Evolutionary conservation across 2,888 invertebrate genomes (phyloP), one percentile per base, ranked within the genome.

Genomic region (Orthonychiurus folsomi): DNA sequence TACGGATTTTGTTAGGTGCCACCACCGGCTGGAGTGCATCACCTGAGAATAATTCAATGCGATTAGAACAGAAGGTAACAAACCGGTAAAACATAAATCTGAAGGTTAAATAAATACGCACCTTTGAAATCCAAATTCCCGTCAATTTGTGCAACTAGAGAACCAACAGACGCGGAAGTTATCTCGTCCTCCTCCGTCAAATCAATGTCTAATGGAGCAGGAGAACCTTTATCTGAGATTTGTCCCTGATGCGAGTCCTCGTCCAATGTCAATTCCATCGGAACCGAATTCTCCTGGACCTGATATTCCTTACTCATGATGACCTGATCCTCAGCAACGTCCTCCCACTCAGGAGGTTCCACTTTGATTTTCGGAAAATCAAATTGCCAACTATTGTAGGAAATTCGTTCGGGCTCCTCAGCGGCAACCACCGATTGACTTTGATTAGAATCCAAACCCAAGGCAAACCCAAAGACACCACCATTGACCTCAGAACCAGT

Each of bases 361-460:
- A 63, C 66, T 56, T 73, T 71, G 27, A 70, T 56, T 50, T 68
- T 69, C 24, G 73, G 73, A 52, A 69, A 63, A 57, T 73, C 73
- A 62, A 73, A 73, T 56, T 72, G 66, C 73, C 71, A 71, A 20
- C 69, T 66, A 55, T 68, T 62, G 60, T 73, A 73, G 25, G 67
- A 56, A 27, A 73, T 71, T 50, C 63, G 60, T 47, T 60, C 64
- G 23, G 64, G 66, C 9, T 61, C 59, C n/a, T 25, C 57, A 2
- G n/a, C 23, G 5, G 47, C 21, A 9, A 62, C 61, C 26, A 27
- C 21, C 12, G 37, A 55, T 21, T 55, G 28, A 27, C 50, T 59
- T 57, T 56, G 37, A 50, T 53, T 25, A 54, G 60, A 60, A 58
- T 61, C 62, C 23, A 65, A 65, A 55, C 61, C 63, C 47, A 69